These are phyloP conservation scores for Phylloscopus trochiloides DNA, from an alignment of 2,113 vertebrate species.

Conservation along the genomic window DNA sequence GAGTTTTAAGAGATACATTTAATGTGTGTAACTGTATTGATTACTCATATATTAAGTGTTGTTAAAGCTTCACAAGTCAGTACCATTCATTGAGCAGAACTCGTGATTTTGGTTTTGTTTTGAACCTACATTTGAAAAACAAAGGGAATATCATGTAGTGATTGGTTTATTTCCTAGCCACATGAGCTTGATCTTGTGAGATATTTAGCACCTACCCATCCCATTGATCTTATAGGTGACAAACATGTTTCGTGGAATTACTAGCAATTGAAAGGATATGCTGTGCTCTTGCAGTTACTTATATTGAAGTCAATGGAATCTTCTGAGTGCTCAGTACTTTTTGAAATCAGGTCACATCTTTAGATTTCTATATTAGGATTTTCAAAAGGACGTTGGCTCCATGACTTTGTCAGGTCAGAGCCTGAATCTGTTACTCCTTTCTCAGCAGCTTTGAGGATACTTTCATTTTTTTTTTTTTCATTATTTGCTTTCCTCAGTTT, in stretches of 20 bases:
- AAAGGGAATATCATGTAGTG: neutral
- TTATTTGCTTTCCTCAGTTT: neutral
- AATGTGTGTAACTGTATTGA: neutral
- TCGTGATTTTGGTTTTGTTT: neutral
- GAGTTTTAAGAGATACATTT: conserved; percentile 11
- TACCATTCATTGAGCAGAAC: neutral
- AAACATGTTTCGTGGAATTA: neutral
- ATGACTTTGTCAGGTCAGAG: conserved; percentile 16
- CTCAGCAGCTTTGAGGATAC: neutral
- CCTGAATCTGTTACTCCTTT: neutral
- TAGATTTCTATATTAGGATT: conserved; percentile 35
- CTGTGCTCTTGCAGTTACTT: neutral
- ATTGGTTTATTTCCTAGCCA: neutral
- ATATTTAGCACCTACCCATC: neutral
- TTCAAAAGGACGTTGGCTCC: conserved; percentile 26
- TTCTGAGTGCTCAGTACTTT: neutral
- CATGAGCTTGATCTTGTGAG: neutral
- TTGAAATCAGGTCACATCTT: conserved; percentile 40
- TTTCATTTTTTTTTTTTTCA: neutral
- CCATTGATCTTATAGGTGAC: neutral
- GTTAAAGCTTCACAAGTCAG: neutral
- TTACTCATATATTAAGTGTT: neutral
- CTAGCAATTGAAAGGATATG: neutral
- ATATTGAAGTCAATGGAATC: neutral
- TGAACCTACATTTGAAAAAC: neutral